These are phyloP conservation scores for Macroramphosus scolopax DNA, from an alignment of 2,797 vertebrate species.

Conservation along the genomic window DNA sequence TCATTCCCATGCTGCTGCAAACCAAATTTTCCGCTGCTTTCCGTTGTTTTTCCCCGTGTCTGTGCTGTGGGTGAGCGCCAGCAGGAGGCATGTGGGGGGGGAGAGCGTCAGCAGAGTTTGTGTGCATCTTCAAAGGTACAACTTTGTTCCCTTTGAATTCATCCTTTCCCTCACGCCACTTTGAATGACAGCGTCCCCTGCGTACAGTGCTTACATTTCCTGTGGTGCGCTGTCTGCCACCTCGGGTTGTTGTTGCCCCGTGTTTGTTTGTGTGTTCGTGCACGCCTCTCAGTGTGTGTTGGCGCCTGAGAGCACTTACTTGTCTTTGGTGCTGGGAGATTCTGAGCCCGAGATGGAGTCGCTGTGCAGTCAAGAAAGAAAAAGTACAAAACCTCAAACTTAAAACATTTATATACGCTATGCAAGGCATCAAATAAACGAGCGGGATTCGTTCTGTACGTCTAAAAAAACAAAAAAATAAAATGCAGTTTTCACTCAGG, in stretches of 20 bases:
- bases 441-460: too few species aligned
- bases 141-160: conserved; percentile 37
- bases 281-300: conserved; percentile 19
- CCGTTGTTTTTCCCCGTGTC: conserved; percentile 10
- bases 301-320: conserved; percentile 22
- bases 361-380: conserved; percentile 7
- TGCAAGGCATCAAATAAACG: too few species aligned
- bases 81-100: conserved; percentile 8
- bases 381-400: conserved; percentile 11
- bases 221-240: conserved; percentile 34
- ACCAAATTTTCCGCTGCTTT: conserved; percentile 35
- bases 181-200: conserved; percentile 37
- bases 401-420: too few species aligned
- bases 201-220: conserved; percentile 34
- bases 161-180: conserved; percentile 16
- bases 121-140: conserved; percentile 27
- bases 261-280: conserved; percentile 52
- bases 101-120: conserved; percentile 11
- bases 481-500: too few species aligned
- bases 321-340: conserved; percentile 6
- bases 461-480: too few species aligned
- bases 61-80: conserved; percentile 11
- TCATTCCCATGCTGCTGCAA: conserved; percentile 36
- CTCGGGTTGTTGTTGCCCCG: conserved; percentile 30
- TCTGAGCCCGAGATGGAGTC: too few species aligned